These are phyloP conservation scores for Drosophila baimaii DNA, from an alignment of 1,140 invertebrate genomes.

Conservation along the genomic window DNA sequence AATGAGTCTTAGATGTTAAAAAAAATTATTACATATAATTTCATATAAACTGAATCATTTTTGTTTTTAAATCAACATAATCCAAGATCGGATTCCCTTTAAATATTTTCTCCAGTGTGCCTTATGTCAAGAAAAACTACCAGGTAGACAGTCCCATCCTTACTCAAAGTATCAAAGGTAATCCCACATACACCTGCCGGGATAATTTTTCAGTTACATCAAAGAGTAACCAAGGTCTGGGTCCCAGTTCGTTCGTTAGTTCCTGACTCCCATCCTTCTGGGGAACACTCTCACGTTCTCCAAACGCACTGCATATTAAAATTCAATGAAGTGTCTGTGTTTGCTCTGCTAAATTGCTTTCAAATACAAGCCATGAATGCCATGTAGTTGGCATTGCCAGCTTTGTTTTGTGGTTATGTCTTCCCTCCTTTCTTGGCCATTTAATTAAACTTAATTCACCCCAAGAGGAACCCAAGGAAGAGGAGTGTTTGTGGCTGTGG, in stretches of 20 bases:
- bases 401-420: constrained; percentile 37
- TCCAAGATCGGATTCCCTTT: too few relatives aligned
- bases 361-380: constrained; percentile 57
- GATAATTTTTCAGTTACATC: constrained; percentile 9
- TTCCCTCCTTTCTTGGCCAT: constrained; percentile 43
- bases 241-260: too few relatives aligned
- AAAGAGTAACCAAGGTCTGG: constrained; percentile 10
- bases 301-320: constrained; percentile 68
- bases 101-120: neutral
- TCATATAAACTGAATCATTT: neutral
- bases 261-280: neutral
- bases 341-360: constrained; percentile 80
- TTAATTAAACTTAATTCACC: constrained; percentile 75
- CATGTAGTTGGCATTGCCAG: constrained; percentile 28
- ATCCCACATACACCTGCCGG: neutral
- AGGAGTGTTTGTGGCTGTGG: constrained; percentile 9
- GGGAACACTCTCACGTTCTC: constrained; percentile 42
- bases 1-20: too few relatives aligned
- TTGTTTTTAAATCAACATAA: neutral
- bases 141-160: neutral
- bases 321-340: constrained; percentile 75
- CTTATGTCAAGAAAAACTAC: neutral
- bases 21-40: too few relatives aligned
- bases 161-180: neutral
- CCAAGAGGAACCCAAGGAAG: constrained; percentile 19